Evolutionary conservation across 2,888 invertebrate genomes (phyloP).

Genomic region (Brenthis daphne): DNA sequence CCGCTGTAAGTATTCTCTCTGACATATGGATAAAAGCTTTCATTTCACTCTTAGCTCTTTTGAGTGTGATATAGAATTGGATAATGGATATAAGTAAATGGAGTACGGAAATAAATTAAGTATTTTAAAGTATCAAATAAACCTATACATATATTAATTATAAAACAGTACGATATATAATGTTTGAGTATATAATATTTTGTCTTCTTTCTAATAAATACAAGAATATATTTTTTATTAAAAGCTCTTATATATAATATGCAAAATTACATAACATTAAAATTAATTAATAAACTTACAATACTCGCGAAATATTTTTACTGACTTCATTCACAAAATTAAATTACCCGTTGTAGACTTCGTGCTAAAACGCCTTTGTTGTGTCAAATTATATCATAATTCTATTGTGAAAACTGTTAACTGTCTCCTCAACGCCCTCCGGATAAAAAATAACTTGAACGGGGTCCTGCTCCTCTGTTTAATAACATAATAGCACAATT

Average conservation of each 20-base stretch:
- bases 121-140: conserved; percentile 1
- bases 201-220: no score
- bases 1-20: conserved; percentile 81
- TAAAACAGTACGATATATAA: no score
- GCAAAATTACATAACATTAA: no score
- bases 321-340: conserved; percentile 42
- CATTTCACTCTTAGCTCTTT: conserved; percentile 81
- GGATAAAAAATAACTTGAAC: conserved; percentile 72
- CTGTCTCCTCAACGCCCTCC: conserved; percentile 77
- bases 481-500: conserved; percentile 87
- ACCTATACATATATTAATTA: neutral
- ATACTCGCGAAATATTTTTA: neutral
- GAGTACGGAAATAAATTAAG: conserved; percentile 26
- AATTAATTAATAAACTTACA: no score
- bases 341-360: conserved; percentile 47
- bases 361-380: conserved; percentile 59
- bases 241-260: no score
- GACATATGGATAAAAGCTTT: conserved; percentile 83
- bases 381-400: conserved; percentile 82
- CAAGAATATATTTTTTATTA: no score
- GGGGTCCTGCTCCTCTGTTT: conserved; percentile 83
- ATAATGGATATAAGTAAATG: conserved; percentile 43
- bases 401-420: conserved; percentile 82
- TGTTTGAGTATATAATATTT: no score
- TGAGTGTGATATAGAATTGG: conserved; percentile 61